Base-by-base conservation (phyloP, 2,888 invertebrate genomes). In the Zaprionus bogoriensis region DNA sequence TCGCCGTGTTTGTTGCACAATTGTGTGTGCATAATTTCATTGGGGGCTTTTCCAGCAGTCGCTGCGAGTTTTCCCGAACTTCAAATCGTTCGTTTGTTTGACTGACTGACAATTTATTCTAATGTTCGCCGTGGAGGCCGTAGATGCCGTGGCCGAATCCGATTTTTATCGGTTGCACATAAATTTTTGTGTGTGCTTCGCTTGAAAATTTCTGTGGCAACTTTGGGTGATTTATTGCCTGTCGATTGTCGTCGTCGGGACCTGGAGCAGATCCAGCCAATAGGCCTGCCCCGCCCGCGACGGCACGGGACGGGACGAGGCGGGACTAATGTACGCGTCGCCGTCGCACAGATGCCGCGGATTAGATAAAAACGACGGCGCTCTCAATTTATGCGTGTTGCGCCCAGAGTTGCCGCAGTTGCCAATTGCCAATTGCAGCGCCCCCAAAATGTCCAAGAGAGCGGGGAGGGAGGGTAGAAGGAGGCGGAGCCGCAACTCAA, bases 141-240 rank as follows among this genome's bases (percentile, higher is more conserved):
- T n/a, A 12, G 47, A 46, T 59, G 52, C 38, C 47, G 47, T 39
- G n/a, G n/a, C 28, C 50, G 70, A 73, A 59, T 64, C 67, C 67
- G 80, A 81, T 81, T 80, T 86, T 81, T 83, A 81, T 81, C 80
- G 71, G 66, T 66, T 75, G 87, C 81, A 80, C 87, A 81, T 81
- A 81, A 81, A 81, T 81, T 81, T 71, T 42, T 60, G 54, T 39
- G 48, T 47, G 46, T 59, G 50, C 47, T 54, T 53, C 28, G 77
- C 71, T 67, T 70, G 70, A 77, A 77, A 77, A 63, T 72, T 72
- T 72, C 72, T 87, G 87, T 77, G 79, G 83, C 86, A 83, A 88
- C 79, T 87, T 84, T 79, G 78, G 85, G 85, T 88, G 88, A 88
- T 88, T 88, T 88, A 88, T 88, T 78, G 87, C 87, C 87, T 86